Conservation (phyloP, 2,888 invertebrate species). For the Cosmopolites sordidus region DNA sequence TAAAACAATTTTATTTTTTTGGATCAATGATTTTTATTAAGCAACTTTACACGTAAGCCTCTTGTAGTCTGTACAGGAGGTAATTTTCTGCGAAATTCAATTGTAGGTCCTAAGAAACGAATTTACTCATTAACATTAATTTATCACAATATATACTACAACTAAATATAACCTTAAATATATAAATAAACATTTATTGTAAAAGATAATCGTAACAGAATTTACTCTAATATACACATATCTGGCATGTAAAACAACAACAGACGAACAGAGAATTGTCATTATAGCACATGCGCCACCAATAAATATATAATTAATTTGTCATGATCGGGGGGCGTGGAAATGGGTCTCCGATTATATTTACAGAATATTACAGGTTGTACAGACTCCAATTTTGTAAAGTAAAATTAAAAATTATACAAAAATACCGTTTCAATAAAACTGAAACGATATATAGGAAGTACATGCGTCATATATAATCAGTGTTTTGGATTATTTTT, state of each 20-base stretch:
- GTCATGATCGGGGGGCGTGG: conserved; percentile 11
- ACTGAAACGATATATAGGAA: conserved; percentile 44
- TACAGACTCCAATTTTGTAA: conserved; percentile 45
- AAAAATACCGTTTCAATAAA: conserved; percentile 48
- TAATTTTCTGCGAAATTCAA: conserved; percentile 39
- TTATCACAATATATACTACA: conserved; percentile 28
- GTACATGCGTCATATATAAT: conserved; percentile 13
- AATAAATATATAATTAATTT: conserved; percentile 27
- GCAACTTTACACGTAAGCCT: conserved; percentile 49
- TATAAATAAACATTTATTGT: conserved; percentile 30
- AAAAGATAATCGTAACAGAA: conserved; percentile 30
- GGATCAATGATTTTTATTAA: conserved; percentile 41
- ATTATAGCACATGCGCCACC: conserved; percentile 13
- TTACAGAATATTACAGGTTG: conserved; percentile 47
- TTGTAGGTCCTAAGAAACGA: conserved; percentile 8
- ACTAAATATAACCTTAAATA: conserved; percentile 26
- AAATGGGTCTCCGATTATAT: too few relatives aligned
- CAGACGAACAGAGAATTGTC: conserved; percentile 15
- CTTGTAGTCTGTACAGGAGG: conserved; percentile 48
- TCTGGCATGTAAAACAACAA: conserved; percentile 23
- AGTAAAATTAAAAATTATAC: conserved; percentile 40
- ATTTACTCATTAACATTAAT: conserved; percentile 13
- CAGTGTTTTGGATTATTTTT: not conserved
- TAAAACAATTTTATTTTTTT: not conserved
- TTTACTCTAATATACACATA: conserved; percentile 30